Evolutionary conservation across 2,888 invertebrate species (phyloP), one percentile per base, ranked within the genome.

Genomic region (Podotricha telesiphe): DNA sequence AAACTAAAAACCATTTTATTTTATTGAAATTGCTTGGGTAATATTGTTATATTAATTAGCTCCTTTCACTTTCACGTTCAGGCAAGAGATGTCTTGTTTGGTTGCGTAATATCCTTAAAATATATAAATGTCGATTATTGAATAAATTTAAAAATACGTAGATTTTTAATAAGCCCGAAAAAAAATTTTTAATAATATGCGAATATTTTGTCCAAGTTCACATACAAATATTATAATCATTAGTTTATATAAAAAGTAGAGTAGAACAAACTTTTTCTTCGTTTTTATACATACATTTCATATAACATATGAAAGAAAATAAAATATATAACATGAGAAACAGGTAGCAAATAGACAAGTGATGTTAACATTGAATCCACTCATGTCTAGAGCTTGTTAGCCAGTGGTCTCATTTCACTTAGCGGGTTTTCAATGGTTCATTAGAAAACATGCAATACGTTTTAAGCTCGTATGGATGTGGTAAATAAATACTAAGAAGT

Each of bases 371-470:
- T 68, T 68, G 59, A 56, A 68, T 70, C 63, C 66, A 72, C 68
- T 64, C 67, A 68, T 65, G 61, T 58, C 48, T 48, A 55, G 13
- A 55, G 40, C 63, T 53, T 61, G 65, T 62, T 68, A 68, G 63
- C 70, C 63, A 68, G 65, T 70, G 71, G 64, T 63, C 66, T 64
- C 67, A 71, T 75, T 73, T 64, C 70, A 51, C 42, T 55, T 70
- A 72, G 68, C 73, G 69, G 75, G 67, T 68, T 62, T 62, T 66
- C 70, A 67, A 71, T 67, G 71, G 51, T 63, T 71, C 71, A 76
- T 73, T 78, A 64, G 67, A 67, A 67, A 65, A 64, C 59, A 59
- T 55, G 28, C 42, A 64, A 61, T 55, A 47, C 17, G 22, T 15
- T 17, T 66, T 42, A 56, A 42, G 22, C 59, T 59, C 11, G 11